Evolutionary conservation across 2,797 vertebrate genomes (phyloP), one percentile per base, ranked within the genome.

Genomic region (Tragelaphus eurycerus): DNA sequence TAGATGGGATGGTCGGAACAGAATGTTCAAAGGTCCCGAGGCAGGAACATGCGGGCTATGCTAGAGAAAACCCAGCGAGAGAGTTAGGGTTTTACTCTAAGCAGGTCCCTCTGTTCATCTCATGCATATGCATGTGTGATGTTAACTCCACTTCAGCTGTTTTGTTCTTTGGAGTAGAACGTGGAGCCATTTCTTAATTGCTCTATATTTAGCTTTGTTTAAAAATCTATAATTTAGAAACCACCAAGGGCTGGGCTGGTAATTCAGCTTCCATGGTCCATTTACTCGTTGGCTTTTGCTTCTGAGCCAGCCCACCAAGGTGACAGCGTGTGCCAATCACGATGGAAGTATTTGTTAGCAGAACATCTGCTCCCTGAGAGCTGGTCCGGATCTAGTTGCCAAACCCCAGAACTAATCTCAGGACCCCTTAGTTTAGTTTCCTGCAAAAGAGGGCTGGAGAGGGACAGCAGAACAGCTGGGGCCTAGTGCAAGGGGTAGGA

Each of bases 201-300:
- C 54, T 95, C 93, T 97, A 79, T 93, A 95, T 94, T 97, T 98
- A 95, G 90, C 59, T 97, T 92, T 97, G 57, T 89, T 97, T 95
- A 83, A 95, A 98, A 95, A 97, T 93, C 92, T 98, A 50, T 96
- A 94, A 95, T 96, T 96, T 96, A 59, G 89, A 97, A 97, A 93
- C 91, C 93, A 94, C 95, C 83, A 79, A 95, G 59, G 74, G 43
- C 78, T 92, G 34, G 83, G 62, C 93, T 97, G 95, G 93, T 86
- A 93, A 98, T 93, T 97, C 78, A 54, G 78, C 92, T 93, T 95
- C 92, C 71, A 93, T n/a, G 95, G 94, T 90, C 78, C 84, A 95
- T 97, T 97, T 93, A 90, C 50, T 92, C 82, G 78, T 64, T 94
- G 89, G 95, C 46, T 64, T 93, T 43, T 4, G 2, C 52, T 64